Evolutionary conservation across 2,888 invertebrate species (phyloP), one percentile per base, ranked within the genome.

Genomic region (Stenotaenia linearis): DNA sequence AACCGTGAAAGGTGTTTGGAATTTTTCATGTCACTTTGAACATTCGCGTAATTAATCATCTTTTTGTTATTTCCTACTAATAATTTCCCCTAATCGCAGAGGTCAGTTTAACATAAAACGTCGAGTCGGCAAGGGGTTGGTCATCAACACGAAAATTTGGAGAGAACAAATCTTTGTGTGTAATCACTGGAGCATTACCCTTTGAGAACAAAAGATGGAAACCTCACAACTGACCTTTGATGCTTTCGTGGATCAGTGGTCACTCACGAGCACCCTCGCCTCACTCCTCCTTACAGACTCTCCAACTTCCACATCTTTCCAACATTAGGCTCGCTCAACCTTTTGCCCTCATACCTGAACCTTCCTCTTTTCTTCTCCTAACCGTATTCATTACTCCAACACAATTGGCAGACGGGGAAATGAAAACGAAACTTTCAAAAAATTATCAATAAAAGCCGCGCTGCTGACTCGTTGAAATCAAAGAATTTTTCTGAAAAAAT

Each of bases 131-230:
- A n/a, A 15, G 45, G 69, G 69, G 23, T 28, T 69, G 69, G 69
- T 69, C 69, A 69, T 69, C 69, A 69, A 69, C 69, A 28, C 28
- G 69, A 69, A 69, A 69, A 69, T 69, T 69, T 69, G 15, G 9
- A 25, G 69, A 69, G 69, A 23, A 69, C 23, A 25, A 69, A 69
- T 69, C 28, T 69, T 69, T 69, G 69, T 69, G 69, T 69, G 69
- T 69, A 69, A 69, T 69, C 69, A 69, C 28, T 69, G 69, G 69
- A 69, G 69, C 69, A 69, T 69, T 69, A 69, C 69, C 69, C 69
- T 69, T 69, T 69, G 69, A 69, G 69, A 69, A 69, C 69, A 69
- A 69, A 69, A 69, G 69, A 69, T 28, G 28, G 69, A 69, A 69
- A 69, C 69, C 69, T 69, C 28, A 28, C 50, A 69, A 28, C 28